Evolutionary conservation across 2,888 invertebrate genomes (phyloP).

Genomic region (Cephus pygmeus): DNA sequence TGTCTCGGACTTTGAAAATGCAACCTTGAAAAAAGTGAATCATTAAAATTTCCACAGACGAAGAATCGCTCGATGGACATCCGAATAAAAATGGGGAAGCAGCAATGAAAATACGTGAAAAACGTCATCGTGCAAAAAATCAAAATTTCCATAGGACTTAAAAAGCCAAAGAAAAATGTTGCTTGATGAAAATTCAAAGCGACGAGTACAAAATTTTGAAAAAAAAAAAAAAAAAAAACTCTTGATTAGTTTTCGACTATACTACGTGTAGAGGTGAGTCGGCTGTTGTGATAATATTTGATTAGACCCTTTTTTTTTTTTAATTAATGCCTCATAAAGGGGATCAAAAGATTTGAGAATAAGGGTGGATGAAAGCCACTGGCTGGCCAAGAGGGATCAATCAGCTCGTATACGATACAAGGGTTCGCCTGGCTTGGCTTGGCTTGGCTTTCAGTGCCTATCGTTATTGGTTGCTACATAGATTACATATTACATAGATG

Average conservation of each 20-base stretch:
- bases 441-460: constrained; percentile 23
- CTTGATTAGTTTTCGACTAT: background rate
- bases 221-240: background rate
- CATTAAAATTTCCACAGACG: background rate
- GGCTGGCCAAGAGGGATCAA: constrained; percentile 33
- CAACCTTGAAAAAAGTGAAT: constrained; percentile 6
- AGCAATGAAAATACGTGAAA: background rate
- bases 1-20: background rate
- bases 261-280: background rate
- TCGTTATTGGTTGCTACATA: constrained; percentile 34
- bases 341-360: background rate
- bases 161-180: background rate
- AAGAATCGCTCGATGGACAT: too few species aligned
- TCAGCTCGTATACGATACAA: constrained; percentile 26
- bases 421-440: constrained; percentile 27
- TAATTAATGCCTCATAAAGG: background rate
- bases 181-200: background rate
- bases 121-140: background rate
- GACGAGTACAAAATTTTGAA: background rate
- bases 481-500: constrained; percentile 19
- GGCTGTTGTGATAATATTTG: background rate
- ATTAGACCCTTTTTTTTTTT: background rate
- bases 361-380: constrained; percentile 23
- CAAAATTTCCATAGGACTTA: background rate
- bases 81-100: background rate